These are phyloP conservation scores for Zosterops hypoxanthus DNA, from an alignment of 2,113 vertebrate genomes.

Conservation along the genomic window DNA sequence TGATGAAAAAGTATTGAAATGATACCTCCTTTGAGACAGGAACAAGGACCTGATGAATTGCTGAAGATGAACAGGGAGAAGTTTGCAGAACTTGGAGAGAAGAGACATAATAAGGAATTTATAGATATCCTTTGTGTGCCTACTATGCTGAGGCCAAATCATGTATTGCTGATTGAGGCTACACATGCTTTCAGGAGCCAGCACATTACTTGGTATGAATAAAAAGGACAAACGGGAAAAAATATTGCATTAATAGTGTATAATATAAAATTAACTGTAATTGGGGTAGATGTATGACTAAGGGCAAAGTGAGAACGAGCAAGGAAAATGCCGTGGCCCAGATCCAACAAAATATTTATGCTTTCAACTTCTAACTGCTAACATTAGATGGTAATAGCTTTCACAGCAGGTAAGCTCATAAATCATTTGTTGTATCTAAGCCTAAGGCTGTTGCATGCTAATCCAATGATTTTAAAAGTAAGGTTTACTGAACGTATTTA, in stretches of 20 bases:
- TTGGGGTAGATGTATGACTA: not conserved
- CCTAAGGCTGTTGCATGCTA: conserved; percentile 7
- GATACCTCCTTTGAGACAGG: not conserved
- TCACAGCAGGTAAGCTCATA: conserved; percentile 13
- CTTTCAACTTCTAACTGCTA: conserved; percentile 26
- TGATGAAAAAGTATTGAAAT: not conserved
- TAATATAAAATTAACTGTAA: not conserved
- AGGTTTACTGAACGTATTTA: not conserved
- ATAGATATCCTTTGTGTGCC: not conserved
- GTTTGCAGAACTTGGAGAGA: not conserved
- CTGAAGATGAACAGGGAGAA: not conserved
- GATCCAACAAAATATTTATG: conserved; percentile 20
- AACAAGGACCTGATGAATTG: not conserved
- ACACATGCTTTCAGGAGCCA: not conserved
- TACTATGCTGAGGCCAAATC: not conserved
- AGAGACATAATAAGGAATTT: not conserved
- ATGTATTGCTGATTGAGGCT: not conserved
- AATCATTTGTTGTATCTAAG: conserved; percentile 16
- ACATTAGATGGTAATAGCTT: conserved; percentile 17
- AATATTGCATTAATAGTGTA: not conserved
- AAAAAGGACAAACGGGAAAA: not conserved
- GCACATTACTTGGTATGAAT: not conserved
- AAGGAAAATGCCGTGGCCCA: not conserved
- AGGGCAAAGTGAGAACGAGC: conserved; percentile 27
- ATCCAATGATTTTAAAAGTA: conserved; percentile 3